Conservation (phyloP, 2,888 invertebrate species). For the Cantharis flavilabris region DNA sequence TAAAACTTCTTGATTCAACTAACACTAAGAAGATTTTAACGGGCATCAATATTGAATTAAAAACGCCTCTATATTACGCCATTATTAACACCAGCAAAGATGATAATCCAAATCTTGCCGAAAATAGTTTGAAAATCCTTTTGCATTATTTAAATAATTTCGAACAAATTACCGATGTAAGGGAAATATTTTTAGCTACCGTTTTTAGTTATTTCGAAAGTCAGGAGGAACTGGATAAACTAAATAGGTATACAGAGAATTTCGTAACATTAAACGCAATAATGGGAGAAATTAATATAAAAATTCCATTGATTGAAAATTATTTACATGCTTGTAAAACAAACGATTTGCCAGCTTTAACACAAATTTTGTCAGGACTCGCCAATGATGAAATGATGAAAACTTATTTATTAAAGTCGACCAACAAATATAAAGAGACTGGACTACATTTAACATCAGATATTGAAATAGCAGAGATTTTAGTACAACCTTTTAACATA, state of each 20-base stretch:
- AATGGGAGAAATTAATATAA: neutral
- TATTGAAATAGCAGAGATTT: neutral
- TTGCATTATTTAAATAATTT: conserved; percentile 3
- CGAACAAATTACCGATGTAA: neutral
- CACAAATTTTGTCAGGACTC: neutral
- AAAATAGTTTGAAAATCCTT: neutral
- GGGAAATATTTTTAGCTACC: conserved; percentile 5
- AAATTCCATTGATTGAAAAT: neutral
- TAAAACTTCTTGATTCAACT: neutral
- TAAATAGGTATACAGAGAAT: neutral
- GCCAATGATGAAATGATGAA: conserved; percentile 6
- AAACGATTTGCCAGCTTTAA: neutral
- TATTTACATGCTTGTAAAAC: conserved; percentile 7
- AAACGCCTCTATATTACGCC: conserved; percentile 11
- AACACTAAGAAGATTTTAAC: neutral
- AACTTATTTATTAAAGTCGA: conserved; percentile 6
- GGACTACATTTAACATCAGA: conserved; percentile 14
- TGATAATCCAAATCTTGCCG: neutral
- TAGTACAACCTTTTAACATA: conserved; percentile 7
- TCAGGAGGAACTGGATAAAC: neutral
- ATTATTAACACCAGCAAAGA: neutral
- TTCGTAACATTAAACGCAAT: neutral
- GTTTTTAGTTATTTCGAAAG: conserved; percentile 2
- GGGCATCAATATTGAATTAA: conserved; percentile 1
- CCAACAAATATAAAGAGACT: conserved; percentile 11